Evolutionary conservation across 2,888 invertebrate genomes (phyloP).

Genomic region (Euzophera pinguis): DNA sequence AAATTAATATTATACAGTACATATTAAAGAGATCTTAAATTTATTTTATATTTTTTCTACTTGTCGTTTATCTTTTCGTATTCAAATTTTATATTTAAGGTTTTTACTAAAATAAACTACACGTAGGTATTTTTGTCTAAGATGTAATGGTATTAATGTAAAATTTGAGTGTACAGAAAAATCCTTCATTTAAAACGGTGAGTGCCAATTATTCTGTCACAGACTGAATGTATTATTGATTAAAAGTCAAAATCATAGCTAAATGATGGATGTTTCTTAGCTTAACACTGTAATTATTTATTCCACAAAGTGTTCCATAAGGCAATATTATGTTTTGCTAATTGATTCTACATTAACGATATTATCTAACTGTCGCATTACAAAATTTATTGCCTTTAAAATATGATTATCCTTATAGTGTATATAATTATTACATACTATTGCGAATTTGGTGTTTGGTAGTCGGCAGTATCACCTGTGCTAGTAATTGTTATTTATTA

Average conservation of each 20-base stretch:
- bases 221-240: background rate
- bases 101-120: background rate
- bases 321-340: conserved; percentile 7
- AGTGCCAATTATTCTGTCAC: no score
- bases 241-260: background rate
- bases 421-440: background rate
- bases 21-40: conserved; percentile 20
- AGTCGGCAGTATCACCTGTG: conserved; percentile 14
- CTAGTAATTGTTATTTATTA: background rate
- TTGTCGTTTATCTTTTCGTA: conserved; percentile 9
- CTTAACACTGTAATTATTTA: background rate
- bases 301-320: conserved; percentile 19
- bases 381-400: background rate
- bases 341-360: background rate
- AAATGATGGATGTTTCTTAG: conserved; percentile 7
- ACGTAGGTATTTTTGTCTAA: background rate
- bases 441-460: conserved; percentile 10
- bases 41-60: conserved; percentile 30
- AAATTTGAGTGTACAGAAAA: background rate
- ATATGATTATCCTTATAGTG: background rate
- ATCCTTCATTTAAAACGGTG: background rate
- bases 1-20: conserved; percentile 13
- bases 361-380: background rate
- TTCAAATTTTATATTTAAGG: background rate
- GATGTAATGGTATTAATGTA: background rate